Base-by-base conservation (phyloP, 1,140 invertebrate species). In the Tetranychus urticae region DNA sequence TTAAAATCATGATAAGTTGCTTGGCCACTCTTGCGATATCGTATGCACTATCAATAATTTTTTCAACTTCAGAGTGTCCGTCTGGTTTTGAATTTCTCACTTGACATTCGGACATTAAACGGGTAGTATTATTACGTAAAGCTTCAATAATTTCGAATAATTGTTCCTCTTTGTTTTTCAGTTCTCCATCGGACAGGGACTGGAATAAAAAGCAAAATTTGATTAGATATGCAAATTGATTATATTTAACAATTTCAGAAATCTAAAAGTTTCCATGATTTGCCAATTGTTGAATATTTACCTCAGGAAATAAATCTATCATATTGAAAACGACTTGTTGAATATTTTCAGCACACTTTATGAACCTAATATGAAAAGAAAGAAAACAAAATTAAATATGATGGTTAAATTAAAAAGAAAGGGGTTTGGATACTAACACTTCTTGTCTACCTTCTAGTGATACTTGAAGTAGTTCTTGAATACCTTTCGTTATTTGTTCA, bases 401-500 rank as follows among this genome's bases (percentile, higher is more conserved):
- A 42, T 42, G 5, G n/a, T n/a, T 1, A 42, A 42, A 42, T 42
- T 42, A 42, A 42, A 10, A 60, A 58, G n/a, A n/a, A 31, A 59
- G 39, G 23, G 34, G 34, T 13, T 33, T 6, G 1, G 46, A 12
- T 39, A 39, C 62, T 65, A 39, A 74, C 70, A 70, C 78, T 72
- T 72, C 81, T 75, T 69, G 77, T 69, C 71, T 73, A 23, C 69
- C 70, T 63, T 76, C 76, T 69, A 85, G 82, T 70, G 86, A 85
- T 47, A 80, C 79, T 63, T 77, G 75, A 74, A 87, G 84, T 37
- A 93, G 74, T 68, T 90, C 86, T 70, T 90, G 86, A 52, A 93
- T 87, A 58, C 83, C 79, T 68, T 82, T 82, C 1, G 88, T 92
- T 5, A 92, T 86, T 64, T 81, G 79, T 70, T 89, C 86, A 0